Percentiles rank a stretch among this genome's conserved stretches.
Conservation (phyloP, 2,888 invertebrate genomes). For the Cheilosia variabilis region DNA sequence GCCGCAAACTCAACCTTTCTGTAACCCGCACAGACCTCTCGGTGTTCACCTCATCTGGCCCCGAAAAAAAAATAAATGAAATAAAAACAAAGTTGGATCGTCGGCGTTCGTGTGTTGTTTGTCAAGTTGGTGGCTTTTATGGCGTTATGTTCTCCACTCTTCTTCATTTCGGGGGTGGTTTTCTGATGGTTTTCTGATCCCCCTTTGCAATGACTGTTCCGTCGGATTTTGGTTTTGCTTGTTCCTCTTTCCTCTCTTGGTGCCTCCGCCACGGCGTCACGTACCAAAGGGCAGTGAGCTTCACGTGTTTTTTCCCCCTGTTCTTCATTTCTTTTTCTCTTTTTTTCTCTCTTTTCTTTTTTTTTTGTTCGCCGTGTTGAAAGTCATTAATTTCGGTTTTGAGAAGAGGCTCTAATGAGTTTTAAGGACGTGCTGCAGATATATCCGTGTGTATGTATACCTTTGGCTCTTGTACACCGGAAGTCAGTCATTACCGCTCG, state of each 20-base stretch:
- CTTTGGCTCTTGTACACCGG: slow-evolving; percentile 65
- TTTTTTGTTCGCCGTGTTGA: slow-evolving; percentile 56
- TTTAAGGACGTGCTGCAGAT: slow-evolving; percentile 73
- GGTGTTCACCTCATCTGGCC: slow-evolving; percentile 16
- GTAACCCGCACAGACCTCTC: not conserved
- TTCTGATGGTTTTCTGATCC: slow-evolving; percentile 10
- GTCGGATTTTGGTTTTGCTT: slow-evolving; percentile 28
- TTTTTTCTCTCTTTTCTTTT: not conserved
- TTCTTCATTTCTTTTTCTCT: not conserved
- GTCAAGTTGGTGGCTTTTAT: slow-evolving; percentile 67
- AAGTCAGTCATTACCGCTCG: slow-evolving; percentile 75
- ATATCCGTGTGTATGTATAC: slow-evolving; percentile 46
- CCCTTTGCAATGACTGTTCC: slow-evolving; percentile 11
- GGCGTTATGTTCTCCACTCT: slow-evolving; percentile 22
- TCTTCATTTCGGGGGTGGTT: not conserved
- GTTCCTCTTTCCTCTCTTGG: slow-evolving; percentile 51
- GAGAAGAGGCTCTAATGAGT: slow-evolving; percentile 76
- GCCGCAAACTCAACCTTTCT: slow-evolving; percentile 14
- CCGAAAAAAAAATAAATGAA: slow-evolving; percentile 17
- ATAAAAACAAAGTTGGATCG: slow-evolving; percentile 15
- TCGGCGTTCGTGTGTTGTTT: slow-evolving; percentile 73
- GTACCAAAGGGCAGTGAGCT: slow-evolving; percentile 74
- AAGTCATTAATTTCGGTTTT: slow-evolving; percentile 76
- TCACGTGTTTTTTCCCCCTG: slow-evolving; percentile 27
- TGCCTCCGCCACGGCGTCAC: slow-evolving; percentile 56